phyloP scores from a whole-genome alignment of 92 coral and sea anemone species.

The Pocillopora meandrina region DNA sequence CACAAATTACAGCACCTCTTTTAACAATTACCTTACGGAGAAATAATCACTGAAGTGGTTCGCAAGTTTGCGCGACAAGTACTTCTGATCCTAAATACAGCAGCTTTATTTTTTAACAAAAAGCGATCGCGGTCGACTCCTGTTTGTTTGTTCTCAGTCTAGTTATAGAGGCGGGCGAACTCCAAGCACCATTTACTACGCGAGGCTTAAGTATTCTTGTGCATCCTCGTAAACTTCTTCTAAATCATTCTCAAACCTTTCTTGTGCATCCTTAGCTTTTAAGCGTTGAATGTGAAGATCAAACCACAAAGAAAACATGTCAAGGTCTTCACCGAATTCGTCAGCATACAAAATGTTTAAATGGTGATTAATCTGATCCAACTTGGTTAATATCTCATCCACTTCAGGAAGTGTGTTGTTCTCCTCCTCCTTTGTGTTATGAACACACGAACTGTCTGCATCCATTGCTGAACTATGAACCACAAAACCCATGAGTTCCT shows the following conservation, averaged over 20 bases:
- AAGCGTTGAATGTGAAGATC: background rate
- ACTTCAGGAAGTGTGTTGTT: background rate
- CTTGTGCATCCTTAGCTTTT: background rate
- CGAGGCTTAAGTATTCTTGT: background rate
- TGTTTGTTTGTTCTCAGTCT: background rate
- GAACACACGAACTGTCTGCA: background rate
- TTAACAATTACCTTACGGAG: no score
- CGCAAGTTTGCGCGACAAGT: no score
- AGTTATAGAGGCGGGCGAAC: background rate
- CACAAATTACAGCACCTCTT: no score
- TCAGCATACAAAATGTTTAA: conserved; percentile 11
- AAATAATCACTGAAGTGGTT: no score
- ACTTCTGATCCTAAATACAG: no score
- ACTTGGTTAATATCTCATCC: background rate
- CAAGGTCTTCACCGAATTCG: conserved; percentile 20
- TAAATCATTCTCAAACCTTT: background rate
- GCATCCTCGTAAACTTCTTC: background rate
- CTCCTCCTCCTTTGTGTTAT: background rate
- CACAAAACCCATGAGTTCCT: conserved; percentile 10
- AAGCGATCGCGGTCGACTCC: background rate
- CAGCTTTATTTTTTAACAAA: no score
- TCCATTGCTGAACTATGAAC: no score
- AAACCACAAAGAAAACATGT: conserved; percentile 17
- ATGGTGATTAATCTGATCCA: conserved; percentile 1
- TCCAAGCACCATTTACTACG: background rate